Evolutionary conservation across 2,888 invertebrate genomes (phyloP), one percentile per base, ranked within the genome.

Genomic region (Agriopis leucophaearia): DNA sequence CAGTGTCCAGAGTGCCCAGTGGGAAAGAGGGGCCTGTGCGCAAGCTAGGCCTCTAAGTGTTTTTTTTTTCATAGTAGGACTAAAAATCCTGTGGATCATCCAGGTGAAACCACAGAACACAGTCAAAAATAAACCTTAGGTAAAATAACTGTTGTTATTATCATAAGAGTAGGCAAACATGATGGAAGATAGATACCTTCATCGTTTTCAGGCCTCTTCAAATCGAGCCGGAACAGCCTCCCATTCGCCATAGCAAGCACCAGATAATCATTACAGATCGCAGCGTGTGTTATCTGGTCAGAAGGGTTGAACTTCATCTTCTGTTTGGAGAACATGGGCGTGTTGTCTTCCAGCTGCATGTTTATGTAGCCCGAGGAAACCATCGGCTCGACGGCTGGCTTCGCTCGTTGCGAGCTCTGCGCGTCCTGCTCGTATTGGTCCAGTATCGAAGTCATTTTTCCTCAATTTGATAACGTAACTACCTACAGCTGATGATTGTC

Each of bases 371-470:
- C 94, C 2, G 94, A 94, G 8, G 91, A 94, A 7, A 94, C 91
- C 89, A 93, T 90, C 13, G 92, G 88, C 70, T 91, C 92, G 0
- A 87, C 70, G n/a, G 83, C 82, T 40, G 88, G 86, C 58, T 88
- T 88, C n/a, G 85, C 80, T 3, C 88, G 84, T 73, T 91, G 88
- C 2, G 90, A 88, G 54, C 87, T 87, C 78, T 96, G 96, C 15
- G 96, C 96, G n/a, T 96, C 96, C 87, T 96, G 96, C 85, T 97
- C 97, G 85, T 96, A 97, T 90, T 98, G 97, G 89, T 97, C 97
- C 74, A 97, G 95, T 85, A 97, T 96, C 27, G 97, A 97, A 80
- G 97, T 96, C 97, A 97, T 97, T 68, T 75, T 86, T 59, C 62
- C 68, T 69, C 69, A 52, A 57, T 62, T 61, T 15, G 15, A 15